Percentiles rank a stretch among this genome's conserved stretches.
phyloP scores from a whole-genome alignment of 1,140 invertebrate species.

The Zaprionus ornatus region DNA sequence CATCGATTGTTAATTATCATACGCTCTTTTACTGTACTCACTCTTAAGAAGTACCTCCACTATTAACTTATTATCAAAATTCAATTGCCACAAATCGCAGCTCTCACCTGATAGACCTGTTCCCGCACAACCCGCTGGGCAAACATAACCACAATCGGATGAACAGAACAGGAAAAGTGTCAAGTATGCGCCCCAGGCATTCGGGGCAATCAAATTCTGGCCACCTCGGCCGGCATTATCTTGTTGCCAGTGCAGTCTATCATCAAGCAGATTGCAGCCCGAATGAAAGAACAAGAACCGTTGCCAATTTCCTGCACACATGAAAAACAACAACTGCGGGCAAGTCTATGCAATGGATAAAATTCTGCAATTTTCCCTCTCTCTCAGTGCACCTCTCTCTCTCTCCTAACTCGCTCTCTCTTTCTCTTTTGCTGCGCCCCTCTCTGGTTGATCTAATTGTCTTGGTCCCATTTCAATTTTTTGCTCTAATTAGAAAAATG shows the following conservation, averaged over 20 bases:
- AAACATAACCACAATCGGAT: not conserved
- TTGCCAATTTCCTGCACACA: conserved; percentile 66
- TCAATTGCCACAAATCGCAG: not conserved
- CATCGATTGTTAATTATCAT: too few relatives aligned
- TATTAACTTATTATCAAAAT: not conserved
- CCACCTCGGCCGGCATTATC: conserved; percentile 3
- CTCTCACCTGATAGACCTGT: conserved; percentile 1
- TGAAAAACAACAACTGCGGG: conserved; percentile 25
- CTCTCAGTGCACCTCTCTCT: conserved; percentile 12
- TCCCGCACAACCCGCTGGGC: not conserved
- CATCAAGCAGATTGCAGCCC: conserved; percentile 8
- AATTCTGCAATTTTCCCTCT: conserved; percentile 44
- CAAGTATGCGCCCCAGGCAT: conserved; percentile 30
- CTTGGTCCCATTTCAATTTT: conserved; percentile 10
- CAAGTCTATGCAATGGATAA: conserved; percentile 1
- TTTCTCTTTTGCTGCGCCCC: too few relatives aligned
- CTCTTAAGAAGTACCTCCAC: not conserved
- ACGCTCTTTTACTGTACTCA: not conserved
- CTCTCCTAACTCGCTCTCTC: not conserved
- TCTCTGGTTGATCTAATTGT: conserved; percentile 12
- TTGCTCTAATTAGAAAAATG: conserved; percentile 70
- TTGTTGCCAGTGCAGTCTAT: conserved; percentile 11
- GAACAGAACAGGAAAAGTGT: conserved; percentile 48
- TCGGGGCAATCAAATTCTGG: conserved; percentile 30
- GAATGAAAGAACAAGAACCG: conserved; percentile 24